Conservation (phyloP, 2,888 invertebrate genomes). For the Girardia tigrina region DNA sequence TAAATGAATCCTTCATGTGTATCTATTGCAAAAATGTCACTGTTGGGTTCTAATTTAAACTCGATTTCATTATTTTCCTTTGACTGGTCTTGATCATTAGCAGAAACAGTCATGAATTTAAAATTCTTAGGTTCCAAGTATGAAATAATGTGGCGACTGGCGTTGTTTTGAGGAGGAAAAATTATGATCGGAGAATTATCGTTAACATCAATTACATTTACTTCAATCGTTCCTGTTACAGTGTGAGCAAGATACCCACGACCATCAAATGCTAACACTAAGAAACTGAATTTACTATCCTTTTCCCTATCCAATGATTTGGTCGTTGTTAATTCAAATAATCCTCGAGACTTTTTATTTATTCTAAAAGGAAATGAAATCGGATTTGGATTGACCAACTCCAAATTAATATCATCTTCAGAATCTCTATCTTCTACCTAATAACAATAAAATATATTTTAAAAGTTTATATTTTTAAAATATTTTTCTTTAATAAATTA, state of each 20-base stretch:
- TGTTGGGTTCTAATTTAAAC: neutral
- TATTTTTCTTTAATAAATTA: no score
- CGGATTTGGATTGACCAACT: neutral
- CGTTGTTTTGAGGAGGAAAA: conserved; percentile 24
- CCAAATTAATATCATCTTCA: neutral
- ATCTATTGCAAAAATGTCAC: neutral
- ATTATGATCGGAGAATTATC: conserved; percentile 33
- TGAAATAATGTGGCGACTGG: conserved; percentile 12
- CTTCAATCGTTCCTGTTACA: neutral
- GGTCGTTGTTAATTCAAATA: conserved; percentile 29
- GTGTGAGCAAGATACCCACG: neutral
- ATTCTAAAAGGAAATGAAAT: neutral
- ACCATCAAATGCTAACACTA: conserved; percentile 26
- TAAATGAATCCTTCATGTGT: neutral
- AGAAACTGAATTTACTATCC: conserved; percentile 16
- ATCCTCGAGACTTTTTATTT: neutral
- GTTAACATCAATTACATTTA: conserved; percentile 30
- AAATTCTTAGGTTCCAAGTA: conserved; percentile 21
- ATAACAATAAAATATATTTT: no score
- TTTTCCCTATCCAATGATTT: conserved; percentile 33
- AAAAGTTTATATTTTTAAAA: no score
- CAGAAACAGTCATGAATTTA: conserved; percentile 29
- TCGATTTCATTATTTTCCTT: neutral
- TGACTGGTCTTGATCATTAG: conserved; percentile 29
- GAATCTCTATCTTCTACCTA: neutral